These are phyloP conservation scores for Amphipoea lucens DNA, from an alignment of 2,888 invertebrate genomes.

Conservation along the genomic window DNA sequence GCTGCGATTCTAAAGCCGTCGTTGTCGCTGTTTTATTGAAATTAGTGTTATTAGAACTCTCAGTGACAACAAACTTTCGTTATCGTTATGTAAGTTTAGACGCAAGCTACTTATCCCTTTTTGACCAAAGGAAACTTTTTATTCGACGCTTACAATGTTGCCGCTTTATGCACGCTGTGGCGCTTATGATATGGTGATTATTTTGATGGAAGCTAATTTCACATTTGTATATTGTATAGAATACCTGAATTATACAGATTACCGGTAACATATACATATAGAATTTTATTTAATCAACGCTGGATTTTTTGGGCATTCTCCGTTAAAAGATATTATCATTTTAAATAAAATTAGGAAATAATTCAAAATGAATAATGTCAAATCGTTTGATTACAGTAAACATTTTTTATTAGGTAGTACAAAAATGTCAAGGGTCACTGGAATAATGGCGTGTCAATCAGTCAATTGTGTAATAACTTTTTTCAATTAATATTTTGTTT, in stretches of 20 bases:
- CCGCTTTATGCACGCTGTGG: background rate
- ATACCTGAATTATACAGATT: no score
- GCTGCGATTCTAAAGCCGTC: no score
- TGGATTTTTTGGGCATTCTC: background rate
- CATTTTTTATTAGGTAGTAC: background rate
- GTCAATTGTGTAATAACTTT: background rate
- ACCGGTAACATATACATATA: no score
- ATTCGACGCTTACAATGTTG: background rate
- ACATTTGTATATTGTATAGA: no score
- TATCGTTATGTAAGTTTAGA: background rate
- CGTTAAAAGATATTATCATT: background rate
- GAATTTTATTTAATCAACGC: background rate
- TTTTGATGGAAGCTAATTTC: background rate
- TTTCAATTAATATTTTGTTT: background rate
- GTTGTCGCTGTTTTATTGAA: no score
- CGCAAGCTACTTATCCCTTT: background rate
- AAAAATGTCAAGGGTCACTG: background rate
- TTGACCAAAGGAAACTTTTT: background rate
- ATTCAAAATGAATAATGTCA: no score
- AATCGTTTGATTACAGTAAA: background rate
- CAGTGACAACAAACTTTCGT: background rate
- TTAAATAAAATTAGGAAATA: background rate
- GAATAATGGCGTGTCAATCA: background rate
- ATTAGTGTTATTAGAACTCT: background rate
- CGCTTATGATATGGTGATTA: background rate